Evolutionary conservation across 1,140 invertebrate genomes (phyloP).

Genomic region (Ectropis grisescens): DNA sequence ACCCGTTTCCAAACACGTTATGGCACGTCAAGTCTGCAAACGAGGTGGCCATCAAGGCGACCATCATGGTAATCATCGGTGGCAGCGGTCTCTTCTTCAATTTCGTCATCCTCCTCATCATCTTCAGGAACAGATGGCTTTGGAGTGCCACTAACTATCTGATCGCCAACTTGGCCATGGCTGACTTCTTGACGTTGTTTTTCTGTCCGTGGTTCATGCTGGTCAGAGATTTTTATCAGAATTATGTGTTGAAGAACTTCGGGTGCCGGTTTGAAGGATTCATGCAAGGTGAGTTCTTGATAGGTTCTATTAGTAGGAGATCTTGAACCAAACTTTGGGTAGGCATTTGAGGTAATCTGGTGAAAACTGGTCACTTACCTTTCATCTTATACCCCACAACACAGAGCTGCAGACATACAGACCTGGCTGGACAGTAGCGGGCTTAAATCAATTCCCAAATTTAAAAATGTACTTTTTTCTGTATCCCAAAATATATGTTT

Average conservation of each 20-base stretch:
- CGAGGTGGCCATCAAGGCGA: conserved; percentile 75
- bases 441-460: too few relatives aligned
- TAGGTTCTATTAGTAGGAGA: too few relatives aligned
- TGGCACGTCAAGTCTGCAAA: conserved; percentile 72
- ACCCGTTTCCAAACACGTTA: conserved; percentile 71
- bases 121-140: conserved; percentile 77
- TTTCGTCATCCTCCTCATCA: conserved; percentile 76
- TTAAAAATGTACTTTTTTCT: too few relatives aligned
- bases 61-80: conserved; percentile 73
- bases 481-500: too few relatives aligned
- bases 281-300: conserved; percentile 73
- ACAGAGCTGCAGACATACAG: too few relatives aligned
- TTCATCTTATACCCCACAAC: too few relatives aligned
- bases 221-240: conserved; percentile 79
- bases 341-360: too few relatives aligned
- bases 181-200: conserved; percentile 81
- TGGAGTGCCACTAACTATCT: conserved; percentile 84
- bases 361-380: too few relatives aligned
- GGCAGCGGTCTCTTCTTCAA: conserved; percentile 81
- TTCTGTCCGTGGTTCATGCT: conserved; percentile 82
- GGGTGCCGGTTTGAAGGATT: conserved; percentile 81
- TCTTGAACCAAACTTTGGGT: too few relatives aligned
- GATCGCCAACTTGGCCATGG: conserved; percentile 83
- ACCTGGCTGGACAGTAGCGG: too few relatives aligned
- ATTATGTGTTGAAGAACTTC: conserved; percentile 78